phyloP scores from a whole-genome alignment of 2,888 invertebrate genomes.

The Perithous albicinctus region DNA sequence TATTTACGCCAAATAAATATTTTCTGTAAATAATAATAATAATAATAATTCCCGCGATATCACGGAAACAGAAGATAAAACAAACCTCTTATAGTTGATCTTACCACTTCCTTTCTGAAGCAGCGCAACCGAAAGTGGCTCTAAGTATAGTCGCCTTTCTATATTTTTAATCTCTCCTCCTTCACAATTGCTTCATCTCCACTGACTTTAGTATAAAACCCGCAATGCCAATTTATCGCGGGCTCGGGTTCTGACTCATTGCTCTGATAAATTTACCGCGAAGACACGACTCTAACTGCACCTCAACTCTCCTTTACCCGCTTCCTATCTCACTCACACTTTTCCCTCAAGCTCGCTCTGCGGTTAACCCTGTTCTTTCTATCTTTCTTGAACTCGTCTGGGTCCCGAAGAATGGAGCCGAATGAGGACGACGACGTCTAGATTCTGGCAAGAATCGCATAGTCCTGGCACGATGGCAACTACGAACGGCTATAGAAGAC shows the following conservation, averaged over 20 bases:
- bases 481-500: constrained; percentile 33
- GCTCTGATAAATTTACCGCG: constrained; percentile 56
- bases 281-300: constrained; percentile 43
- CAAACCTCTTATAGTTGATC: background rate
- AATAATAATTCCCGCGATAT: too few species aligned
- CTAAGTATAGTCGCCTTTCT: background rate
- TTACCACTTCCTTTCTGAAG: background rate
- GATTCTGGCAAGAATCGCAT: constrained; percentile 3
- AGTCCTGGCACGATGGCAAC: constrained; percentile 43
- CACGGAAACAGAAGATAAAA: background rate
- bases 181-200: constrained; percentile 15
- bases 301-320: background rate
- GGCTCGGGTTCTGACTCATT: constrained; percentile 15
- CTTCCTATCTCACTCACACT: constrained; percentile 3
- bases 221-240: constrained; percentile 50
- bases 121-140: background rate
- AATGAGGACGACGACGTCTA: constrained; percentile 8
- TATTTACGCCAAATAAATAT: too few species aligned
- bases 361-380: constrained; percentile 12
- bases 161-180: background rate
- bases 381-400: constrained; percentile 35
- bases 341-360: background rate
- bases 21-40: background rate
- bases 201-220: constrained; percentile 30
- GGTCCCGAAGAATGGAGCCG: constrained; percentile 40